Base-by-base conservation (phyloP, 2,797 vertebrate species). In the Cyclura pinguis region DNA sequence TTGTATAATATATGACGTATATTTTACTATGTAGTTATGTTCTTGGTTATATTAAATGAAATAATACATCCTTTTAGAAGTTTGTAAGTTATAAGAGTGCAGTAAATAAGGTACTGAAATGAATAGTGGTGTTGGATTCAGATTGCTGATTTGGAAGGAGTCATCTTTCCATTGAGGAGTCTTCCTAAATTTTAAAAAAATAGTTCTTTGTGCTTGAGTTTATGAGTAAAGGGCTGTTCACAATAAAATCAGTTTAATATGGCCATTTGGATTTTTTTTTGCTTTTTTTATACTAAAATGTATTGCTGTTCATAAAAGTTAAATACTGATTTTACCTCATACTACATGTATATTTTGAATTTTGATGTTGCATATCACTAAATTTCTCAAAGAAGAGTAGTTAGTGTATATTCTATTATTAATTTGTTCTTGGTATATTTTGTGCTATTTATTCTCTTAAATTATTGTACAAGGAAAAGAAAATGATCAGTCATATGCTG, bases 11-110 rank as follows among this genome's bases (percentile, higher is more conserved):
- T 35, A 0, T 64, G 94, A 89, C 82, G 82, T 91, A 92, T 84
- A 83, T 92, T 50, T 86, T 85, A 90, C 89, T 0, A 22, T 27
- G n/a, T 57, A 18, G 13, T 64, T 81, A 92, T 67, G 50, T 73
- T 72, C 88, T n/a, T 83, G 91, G 91, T 24, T 0, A 12, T 86
- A 84, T 64, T n/a, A n/a, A 93, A 88, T 91, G 92, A 92, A 90
- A 83, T 73, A 86, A 91, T 92, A 93, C 93, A 92, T 69, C 91
- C 64, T 91, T 47, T 0, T 62, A 82, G 84, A 85, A 59, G 84
- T 59, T 84, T 88, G 80, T 62, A 86, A 72, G 47, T 59, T 47
- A 52, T 14, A 82, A 74, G 80, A 5, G 16, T 27, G 50, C 0
- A 0, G 67, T 0, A 32, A 91, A 69, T 73, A 84, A 78, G 6